phyloP scores from a whole-genome alignment of 2,888 invertebrate species.

The Neoascia interrupta region DNA sequence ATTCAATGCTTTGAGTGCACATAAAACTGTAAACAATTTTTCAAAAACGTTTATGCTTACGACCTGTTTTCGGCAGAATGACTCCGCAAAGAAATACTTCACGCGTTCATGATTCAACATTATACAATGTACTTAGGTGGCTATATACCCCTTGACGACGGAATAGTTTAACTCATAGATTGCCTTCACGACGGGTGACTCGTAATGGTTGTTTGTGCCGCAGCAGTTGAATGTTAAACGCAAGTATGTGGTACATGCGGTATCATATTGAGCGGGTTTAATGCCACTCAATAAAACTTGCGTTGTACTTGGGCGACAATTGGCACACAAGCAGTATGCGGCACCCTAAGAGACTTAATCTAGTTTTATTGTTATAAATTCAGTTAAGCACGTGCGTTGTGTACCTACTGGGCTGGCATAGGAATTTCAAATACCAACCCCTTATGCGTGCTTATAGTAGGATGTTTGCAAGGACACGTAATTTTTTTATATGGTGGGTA shows the following conservation, averaged over 20 bases:
- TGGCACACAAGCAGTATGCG: neutral
- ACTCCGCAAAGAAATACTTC: neutral
- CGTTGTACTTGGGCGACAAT: neutral
- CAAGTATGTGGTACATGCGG: neutral
- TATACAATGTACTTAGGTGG: neutral
- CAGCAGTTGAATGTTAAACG: neutral
- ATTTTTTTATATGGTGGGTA: neutral
- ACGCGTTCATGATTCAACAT: neutral
- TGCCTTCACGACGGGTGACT: constrained; percentile 2
- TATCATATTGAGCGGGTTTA: neutral
- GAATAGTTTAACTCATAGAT: neutral
- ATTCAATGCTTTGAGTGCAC: no score
- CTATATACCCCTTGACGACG: no score
- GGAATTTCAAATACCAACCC: neutral
- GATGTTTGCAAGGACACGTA: no score
- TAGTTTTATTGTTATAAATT: constrained; percentile 3
- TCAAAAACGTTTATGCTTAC: no score
- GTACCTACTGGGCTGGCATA: neutral
- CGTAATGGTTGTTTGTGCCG: neutral
- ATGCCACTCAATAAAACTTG: neutral
- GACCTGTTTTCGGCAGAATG: neutral
- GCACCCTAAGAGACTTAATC: neutral
- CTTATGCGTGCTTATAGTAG: neutral
- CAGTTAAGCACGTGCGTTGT: neutral
- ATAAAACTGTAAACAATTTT: no score